Conservation (phyloP, 2,113 vertebrate genomes). For the Proteles cristata region DNA sequence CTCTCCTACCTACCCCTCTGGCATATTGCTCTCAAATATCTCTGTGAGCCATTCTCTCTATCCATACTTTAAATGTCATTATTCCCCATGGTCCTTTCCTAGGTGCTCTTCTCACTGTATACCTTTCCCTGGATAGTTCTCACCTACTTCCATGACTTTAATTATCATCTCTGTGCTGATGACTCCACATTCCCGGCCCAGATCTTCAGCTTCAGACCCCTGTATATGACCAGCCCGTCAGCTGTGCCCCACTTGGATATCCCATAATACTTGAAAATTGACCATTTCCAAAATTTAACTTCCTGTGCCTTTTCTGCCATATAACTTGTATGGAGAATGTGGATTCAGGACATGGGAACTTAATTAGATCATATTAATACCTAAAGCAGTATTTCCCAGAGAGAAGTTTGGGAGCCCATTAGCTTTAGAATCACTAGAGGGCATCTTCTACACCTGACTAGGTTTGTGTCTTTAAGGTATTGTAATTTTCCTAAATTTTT, state of each 20-base stretch:
- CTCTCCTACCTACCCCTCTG: neutral
- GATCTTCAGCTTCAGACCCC: neutral
- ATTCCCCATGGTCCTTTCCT: neutral
- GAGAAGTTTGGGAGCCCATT: neutral
- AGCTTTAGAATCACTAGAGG: neutral
- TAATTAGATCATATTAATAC: slow-evolving; percentile 18
- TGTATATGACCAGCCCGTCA: neutral
- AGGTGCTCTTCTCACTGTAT: neutral
- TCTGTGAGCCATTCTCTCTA: neutral
- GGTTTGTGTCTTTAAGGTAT: neutral
- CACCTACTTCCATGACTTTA: neutral
- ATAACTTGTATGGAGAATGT: neutral
- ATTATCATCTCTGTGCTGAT: neutral
- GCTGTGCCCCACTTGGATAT: neutral
- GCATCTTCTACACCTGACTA: neutral
- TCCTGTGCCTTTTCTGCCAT: neutral
- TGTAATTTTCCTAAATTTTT: neutral
- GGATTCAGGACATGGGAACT: neutral
- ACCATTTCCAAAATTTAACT: neutral
- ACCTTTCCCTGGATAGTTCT: neutral
- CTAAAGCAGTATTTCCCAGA: neutral
- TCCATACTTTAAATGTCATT: neutral
- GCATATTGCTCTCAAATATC: neutral
- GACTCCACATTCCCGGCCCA: neutral
- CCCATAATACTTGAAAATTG: slow-evolving; percentile 4